Percentiles rank a stretch among this genome's conserved stretches.
Conservation (phyloP, 1,140 invertebrate species). For the Brachionus sp. region DNA sequence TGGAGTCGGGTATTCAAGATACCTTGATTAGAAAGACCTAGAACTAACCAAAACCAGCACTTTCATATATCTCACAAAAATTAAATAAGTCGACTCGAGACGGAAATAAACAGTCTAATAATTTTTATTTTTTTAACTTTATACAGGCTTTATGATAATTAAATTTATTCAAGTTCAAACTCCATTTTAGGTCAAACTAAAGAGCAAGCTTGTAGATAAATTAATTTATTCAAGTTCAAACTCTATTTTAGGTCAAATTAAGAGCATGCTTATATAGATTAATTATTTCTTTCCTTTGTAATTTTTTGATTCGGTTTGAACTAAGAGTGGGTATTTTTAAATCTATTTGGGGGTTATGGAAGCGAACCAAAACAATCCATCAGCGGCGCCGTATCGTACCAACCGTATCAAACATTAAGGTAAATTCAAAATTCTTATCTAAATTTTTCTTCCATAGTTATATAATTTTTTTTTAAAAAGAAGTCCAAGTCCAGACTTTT, state of each 20-base stretch:
- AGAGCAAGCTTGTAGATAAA: neutral
- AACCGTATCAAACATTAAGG: neutral
- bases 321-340: neutral
- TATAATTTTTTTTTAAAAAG: no score
- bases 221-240: neutral
- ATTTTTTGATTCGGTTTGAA: neutral
- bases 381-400: neutral
- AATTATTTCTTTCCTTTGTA: neutral
- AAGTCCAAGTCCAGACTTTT: neutral
- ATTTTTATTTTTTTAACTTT: no score
- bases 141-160: neutral
- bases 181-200: neutral
- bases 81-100: no score
- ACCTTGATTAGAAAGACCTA: no score
- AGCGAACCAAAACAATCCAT: neutral
- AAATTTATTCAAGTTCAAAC: neutral
- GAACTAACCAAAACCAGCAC: no score
- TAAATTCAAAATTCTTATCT: neutral
- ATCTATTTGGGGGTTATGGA: neutral
- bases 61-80: no score
- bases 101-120: no score
- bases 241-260: neutral
- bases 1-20: no score
- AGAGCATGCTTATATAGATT: neutral
- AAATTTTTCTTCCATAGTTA: no score